Base-by-base conservation (phyloP, 2,113 vertebrate species). In the Cochlearius cochlearius region DNA sequence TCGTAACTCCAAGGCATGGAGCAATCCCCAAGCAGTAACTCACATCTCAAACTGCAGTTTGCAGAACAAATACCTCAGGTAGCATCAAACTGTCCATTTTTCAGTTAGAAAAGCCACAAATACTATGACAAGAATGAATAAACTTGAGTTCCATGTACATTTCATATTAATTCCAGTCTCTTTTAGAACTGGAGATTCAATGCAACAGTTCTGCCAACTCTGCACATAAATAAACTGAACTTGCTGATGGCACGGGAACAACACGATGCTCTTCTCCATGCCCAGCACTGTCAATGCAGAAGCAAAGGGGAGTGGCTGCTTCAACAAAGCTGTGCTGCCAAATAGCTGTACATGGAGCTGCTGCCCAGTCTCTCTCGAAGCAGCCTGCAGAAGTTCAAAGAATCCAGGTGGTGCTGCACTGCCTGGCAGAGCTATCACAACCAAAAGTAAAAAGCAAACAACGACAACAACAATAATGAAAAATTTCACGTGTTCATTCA, bases 231-330 rank as follows among this genome's bases (percentile, higher is more conserved):
- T 68, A 85, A 90, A 77, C 45, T 20, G 25, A 91, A 83, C 38
- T 92, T 20, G 53, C 62, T 88, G 75, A 73, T 58, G 85, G 88
- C 94, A 93, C 4, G 0, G 58, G 82, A 93, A 76, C 39, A 88
- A 89, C 89, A 73, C 0, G 6, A 59, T 66, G 81, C 71, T 73
- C 45, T 85, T 76, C 76, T 71, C 76, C 74, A 63, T 76, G 90
- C 84, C 77, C 92, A 94, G 76, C 16, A 39, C 66, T 79, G 59
- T 41, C 25, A 34, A 53, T 26, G 49, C 59, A 89, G 58, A 78
- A 95, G 79, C 18, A 90, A 72, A 76, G 68, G 84, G 89, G 77
- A 94, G 89, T 80, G 80, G 83, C 76, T 87, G 83, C 76, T 95
- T 77, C 78, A 88, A 60, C 36, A 63, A 73, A 81, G 86, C 60